Base-by-base conservation (phyloP, 2,888 invertebrate species). In the Volucella inanis region DNA sequence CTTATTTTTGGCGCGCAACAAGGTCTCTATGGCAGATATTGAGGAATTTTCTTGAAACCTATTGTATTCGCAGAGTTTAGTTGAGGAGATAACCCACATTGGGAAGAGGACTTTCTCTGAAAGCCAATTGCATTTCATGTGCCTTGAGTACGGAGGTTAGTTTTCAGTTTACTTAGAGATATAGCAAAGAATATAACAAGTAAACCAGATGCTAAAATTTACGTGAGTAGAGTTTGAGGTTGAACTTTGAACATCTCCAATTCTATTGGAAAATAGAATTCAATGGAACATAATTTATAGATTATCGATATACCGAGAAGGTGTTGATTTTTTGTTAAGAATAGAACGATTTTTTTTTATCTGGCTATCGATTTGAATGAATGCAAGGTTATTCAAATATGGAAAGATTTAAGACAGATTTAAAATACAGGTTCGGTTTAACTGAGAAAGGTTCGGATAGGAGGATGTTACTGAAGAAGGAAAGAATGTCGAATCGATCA, bases 251-350 rank as follows among this genome's bases (percentile, higher is more conserved):
- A 15, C 55, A 18, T 3, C 22, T 18, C 50, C 38, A 49, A 12
- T 9, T 15, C 52, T 3, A 39, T 4, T 0, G 12, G 8, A 14
- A 43, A 43, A 43, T 18, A 43, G 8, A 18, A n/a, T 68, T 45
- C 68, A 55, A 68, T 68, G 47, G 55, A 47, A 47, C 45, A 15
- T 55, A 55, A 68, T 55, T 68, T 43, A 68, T 68, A 47, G 45
- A 31, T 57, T 31, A 45, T 11, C 0, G 1, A 15, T 65, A 41
- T 50, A 39, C 39, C 39, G 3, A n/a, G 9, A 8, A 1, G 15
- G 45, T 47, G 9, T 38, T 15, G 11, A 45, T 47, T 68, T 38
- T 31, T 31, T 22, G 10, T 55, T 45, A 38, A 38, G 31, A 15
- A 43, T 50, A 50, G 11, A 49, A 50, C 1, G 15, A 41, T 39